Evolutionary conservation across 2,797 vertebrate species (phyloP).

Genomic region (Hyperoplus immaculatus): DNA sequence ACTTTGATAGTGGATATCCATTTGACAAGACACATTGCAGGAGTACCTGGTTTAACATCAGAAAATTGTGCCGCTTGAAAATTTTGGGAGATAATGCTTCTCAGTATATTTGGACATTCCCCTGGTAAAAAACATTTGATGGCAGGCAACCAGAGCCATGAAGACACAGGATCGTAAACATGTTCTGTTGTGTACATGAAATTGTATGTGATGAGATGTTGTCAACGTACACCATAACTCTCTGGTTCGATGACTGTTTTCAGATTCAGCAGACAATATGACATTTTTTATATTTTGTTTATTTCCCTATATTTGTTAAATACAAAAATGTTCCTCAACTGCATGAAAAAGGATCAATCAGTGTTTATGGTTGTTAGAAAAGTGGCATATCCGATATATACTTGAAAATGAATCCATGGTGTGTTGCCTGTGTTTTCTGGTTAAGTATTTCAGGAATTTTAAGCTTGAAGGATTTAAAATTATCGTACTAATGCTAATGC

Average conservation of each 20-base stretch:
- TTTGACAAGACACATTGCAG: neutral
- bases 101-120: neutral
- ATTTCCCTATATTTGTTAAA: neutral
- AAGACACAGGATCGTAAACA: slow-evolving; percentile 14
- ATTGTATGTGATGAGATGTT: neutral
- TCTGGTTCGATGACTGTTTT: neutral
- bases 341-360: neutral
- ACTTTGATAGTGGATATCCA: neutral
- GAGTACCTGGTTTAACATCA: neutral
- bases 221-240: neutral
- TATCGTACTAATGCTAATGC: neutral
- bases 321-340: neutral
- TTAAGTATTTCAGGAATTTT: neutral
- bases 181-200: neutral
- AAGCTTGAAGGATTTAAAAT: neutral
- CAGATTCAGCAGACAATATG: neutral
- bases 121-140: neutral
- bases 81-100: neutral
- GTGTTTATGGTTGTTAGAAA: neutral
- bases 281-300: neutral
- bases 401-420: neutral
- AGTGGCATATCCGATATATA: neutral
- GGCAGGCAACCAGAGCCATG: neutral
- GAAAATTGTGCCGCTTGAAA: too few relatives aligned
- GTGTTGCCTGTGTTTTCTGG: neutral